Percentiles rank a stretch among this genome's conserved stretches.
phyloP scores from a whole-genome alignment of 2,113 vertebrate genomes.

The Parotia lawesii region DNA sequence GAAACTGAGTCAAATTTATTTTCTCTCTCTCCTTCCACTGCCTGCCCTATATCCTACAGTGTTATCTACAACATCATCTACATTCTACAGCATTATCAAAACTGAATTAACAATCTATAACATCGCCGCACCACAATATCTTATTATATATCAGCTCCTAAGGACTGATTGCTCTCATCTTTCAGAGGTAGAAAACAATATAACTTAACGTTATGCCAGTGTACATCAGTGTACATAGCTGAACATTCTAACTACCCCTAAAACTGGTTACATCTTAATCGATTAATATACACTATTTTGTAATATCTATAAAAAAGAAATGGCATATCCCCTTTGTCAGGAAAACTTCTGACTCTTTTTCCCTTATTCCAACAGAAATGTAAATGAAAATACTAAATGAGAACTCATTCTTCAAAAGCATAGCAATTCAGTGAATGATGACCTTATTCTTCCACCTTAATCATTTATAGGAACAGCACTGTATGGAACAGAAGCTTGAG shows the following conservation, averaged over 20 bases:
- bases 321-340: accelerated
- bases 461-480: not conserved
- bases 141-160: not conserved
- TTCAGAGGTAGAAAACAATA: not conserved
- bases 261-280: not conserved
- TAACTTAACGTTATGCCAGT: not conserved
- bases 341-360: not conserved
- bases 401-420: not conserved
- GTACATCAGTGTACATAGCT: not conserved
- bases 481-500: not conserved
- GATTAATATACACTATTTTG: not conserved
- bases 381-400: not conserved
- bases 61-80: not conserved
- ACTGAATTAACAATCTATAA: not conserved
- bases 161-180: not conserved
- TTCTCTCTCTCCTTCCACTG: not conserved
- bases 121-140: not conserved
- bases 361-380: not conserved
- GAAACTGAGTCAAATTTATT: not conserved
- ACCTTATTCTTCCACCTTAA: not conserved
- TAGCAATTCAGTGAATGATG: not conserved
- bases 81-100: not conserved
- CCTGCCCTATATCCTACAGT: not conserved
- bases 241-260: not conserved
- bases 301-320: not conserved